These are phyloP conservation scores for Pantala flavescens DNA, from an alignment of 1,140 invertebrate genomes.

Conservation along the genomic window DNA sequence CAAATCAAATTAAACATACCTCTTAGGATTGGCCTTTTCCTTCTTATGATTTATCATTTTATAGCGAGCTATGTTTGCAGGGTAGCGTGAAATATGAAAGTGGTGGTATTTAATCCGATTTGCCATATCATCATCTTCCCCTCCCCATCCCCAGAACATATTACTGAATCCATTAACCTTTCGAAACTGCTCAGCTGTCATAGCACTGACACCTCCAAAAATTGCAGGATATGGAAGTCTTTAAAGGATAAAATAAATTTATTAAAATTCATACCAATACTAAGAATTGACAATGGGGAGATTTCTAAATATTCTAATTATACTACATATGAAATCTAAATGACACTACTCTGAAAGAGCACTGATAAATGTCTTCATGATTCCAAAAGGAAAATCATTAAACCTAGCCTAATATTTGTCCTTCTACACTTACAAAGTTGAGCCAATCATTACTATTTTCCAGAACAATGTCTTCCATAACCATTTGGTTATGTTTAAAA, in stretches of 20 bases:
- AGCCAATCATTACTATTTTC: too few relatives aligned
- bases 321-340: slow-evolving; percentile 2
- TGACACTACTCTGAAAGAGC: too few relatives aligned
- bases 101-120: slow-evolving; percentile 67
- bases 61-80: slow-evolving; percentile 75
- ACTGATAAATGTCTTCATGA: too few relatives aligned
- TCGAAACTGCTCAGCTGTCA: slow-evolving; percentile 69
- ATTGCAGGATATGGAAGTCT: slow-evolving; percentile 80
- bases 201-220: slow-evolving; percentile 81
- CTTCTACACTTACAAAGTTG: too few relatives aligned
- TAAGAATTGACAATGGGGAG: neutral
- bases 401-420: too few relatives aligned
- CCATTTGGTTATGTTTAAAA: too few relatives aligned
- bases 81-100: slow-evolving; percentile 76
- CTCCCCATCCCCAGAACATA: slow-evolving; percentile 87
- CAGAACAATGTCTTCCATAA: too few relatives aligned
- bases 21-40: slow-evolving; percentile 77
- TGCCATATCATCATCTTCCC: slow-evolving; percentile 87
- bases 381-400: too few relatives aligned
- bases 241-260: slow-evolving; percentile 25
- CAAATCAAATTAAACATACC: too few relatives aligned
- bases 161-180: slow-evolving; percentile 85
- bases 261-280: neutral
- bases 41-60: slow-evolving; percentile 84
- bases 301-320: slow-evolving; percentile 9